Conservation (phyloP, 1,140 invertebrate species). For the Thereuonema tuberculata region DNA sequence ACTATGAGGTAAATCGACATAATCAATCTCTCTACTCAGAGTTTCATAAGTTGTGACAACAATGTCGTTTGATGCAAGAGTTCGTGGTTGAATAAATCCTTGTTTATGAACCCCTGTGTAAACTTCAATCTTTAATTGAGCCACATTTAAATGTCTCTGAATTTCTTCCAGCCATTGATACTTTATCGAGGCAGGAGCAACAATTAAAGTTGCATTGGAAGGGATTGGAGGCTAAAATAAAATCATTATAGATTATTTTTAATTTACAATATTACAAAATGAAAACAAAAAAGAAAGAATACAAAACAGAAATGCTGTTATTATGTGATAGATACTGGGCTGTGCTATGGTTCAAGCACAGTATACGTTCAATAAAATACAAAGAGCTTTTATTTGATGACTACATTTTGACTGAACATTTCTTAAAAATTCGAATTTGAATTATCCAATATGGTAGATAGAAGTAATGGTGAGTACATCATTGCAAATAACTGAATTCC, state of each 20-base stretch:
- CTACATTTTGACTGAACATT: neutral
- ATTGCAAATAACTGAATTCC: too few species aligned
- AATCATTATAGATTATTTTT: slow-evolving; percentile 7
- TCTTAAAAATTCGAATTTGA: neutral
- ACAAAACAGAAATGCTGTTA: neutral
- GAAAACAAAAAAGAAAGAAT: neutral
- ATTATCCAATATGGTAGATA: neutral
- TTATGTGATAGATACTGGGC: too few species aligned
- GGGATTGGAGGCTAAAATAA: slow-evolving; percentile 33
- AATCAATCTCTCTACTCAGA: slow-evolving; percentile 46
- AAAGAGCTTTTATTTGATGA: neutral
- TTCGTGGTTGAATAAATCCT: slow-evolving; percentile 48
- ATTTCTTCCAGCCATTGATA: slow-evolving; percentile 65
- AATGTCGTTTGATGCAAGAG: slow-evolving; percentile 51
- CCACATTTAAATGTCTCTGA: slow-evolving; percentile 42
- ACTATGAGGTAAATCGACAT: slow-evolving; percentile 38
- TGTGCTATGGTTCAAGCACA: too few species aligned
- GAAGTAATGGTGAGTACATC: too few species aligned
- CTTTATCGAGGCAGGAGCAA: slow-evolving; percentile 51
- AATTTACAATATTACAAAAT: neutral
- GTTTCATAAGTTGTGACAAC: slow-evolving; percentile 57
- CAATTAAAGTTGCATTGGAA: slow-evolving; percentile 52
- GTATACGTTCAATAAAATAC: neutral
- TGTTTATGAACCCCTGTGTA: slow-evolving; percentile 39
- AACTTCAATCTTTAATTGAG: slow-evolving; percentile 40